Conservation (phyloP, 2,797 vertebrate species). For the Hoplostethus mediterraneus region DNA sequence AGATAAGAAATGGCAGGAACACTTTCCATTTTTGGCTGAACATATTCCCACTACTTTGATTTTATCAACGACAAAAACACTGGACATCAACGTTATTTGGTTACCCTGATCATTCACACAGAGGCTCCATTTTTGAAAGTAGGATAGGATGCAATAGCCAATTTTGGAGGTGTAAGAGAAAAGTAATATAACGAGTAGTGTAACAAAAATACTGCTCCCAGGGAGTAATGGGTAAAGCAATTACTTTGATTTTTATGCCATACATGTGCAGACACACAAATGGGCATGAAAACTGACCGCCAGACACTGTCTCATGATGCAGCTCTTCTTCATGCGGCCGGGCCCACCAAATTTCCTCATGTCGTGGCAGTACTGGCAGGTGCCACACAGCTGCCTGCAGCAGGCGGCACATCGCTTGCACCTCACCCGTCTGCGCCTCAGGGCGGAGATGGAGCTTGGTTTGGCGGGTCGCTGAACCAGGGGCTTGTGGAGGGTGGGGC, state of each 20-base stretch:
- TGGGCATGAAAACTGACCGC: constrained; percentile 83
- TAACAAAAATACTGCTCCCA: no score
- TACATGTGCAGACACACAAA: background rate
- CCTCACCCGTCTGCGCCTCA: constrained; percentile 91
- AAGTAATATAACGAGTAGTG: no score
- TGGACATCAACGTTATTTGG: no score
- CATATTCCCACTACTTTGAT: no score
- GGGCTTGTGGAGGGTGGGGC: constrained; percentile 46
- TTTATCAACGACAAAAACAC: no score
- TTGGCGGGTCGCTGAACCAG: constrained; percentile 64
- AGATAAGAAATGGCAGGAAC: no score
- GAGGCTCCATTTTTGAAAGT: no score
- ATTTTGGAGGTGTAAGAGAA: no score
- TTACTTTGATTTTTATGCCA: background rate
- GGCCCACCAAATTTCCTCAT: constrained; percentile 98
- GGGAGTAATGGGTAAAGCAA: no score
- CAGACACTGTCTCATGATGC: constrained; percentile 93
- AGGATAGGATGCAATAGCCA: no score
- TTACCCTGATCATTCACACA: no score
- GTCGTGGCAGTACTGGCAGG: constrained; percentile 95
- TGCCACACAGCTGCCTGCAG: constrained; percentile 92
- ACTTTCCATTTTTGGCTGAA: no score
- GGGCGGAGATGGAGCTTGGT: constrained; percentile 66
- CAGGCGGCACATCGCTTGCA: constrained; percentile 96
- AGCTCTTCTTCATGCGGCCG: constrained; percentile 96